phyloP scores from a whole-genome alignment of 37 sponge, comb jelly and placozoan genomes.

The Halichondria panicea region DNA sequence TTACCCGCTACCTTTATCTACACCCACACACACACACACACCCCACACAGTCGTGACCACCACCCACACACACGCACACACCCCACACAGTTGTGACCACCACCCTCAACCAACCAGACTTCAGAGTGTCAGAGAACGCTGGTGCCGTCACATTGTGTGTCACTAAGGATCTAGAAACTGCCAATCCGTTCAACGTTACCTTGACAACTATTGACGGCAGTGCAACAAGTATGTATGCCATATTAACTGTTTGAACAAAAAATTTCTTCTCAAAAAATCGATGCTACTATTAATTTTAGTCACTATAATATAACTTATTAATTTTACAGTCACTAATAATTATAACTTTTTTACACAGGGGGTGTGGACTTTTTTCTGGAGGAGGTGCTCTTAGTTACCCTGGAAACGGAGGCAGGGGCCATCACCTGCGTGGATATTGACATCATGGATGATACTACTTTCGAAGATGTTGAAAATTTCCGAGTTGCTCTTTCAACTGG shows the following conservation, averaged over 20 bases:
- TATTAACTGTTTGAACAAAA: not conserved
- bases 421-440: slow-evolving; percentile 9
- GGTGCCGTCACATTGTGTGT: slow-evolving; percentile 4
- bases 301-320: too few relatives aligned
- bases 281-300: too few relatives aligned
- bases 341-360: too few relatives aligned
- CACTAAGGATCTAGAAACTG: slow-evolving; percentile 22
- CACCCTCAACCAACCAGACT: not conserved
- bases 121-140: not conserved
- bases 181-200: slow-evolving; percentile 4
- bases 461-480: slow-evolving; percentile 29
- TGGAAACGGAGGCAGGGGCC: not conserved
- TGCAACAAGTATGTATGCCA: slow-evolving; percentile 3
- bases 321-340: not conserved
- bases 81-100: slow-evolving; percentile 14
- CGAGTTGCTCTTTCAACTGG: not conserved
- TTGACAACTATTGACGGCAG: slow-evolving; percentile 14
- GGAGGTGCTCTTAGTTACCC: not conserved
- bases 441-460: slow-evolving; percentile 3
- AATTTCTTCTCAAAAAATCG: not conserved
- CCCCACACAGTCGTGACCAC: too few relatives aligned
- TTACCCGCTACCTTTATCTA: too few relatives aligned
- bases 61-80: not conserved
- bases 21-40: too few relatives aligned
- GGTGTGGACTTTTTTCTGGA: slow-evolving; percentile 17